phyloP scores from a whole-genome alignment of 2,797 vertebrate species.

The Remorina albescens region DNA sequence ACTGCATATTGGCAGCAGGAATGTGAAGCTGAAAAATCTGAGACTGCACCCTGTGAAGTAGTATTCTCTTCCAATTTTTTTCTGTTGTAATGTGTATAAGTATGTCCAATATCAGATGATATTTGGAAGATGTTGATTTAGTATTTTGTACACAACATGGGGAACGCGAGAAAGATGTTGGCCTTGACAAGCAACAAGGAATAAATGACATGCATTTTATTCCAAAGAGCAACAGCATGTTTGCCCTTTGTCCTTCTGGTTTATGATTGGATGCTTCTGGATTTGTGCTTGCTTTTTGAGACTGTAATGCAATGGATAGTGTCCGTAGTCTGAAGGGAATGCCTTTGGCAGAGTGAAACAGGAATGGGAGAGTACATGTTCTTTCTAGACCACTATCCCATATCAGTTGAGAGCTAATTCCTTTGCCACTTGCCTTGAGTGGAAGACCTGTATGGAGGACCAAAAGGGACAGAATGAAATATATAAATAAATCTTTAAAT shows the following conservation, averaged over 20 bases:
- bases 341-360: conserved; percentile 59
- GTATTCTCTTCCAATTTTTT: background rate
- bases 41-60: conserved; percentile 1
- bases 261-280: conserved; percentile 38
- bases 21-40: background rate
- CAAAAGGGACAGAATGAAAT: too few relatives aligned
- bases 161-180: conserved; percentile 3
- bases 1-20: background rate
- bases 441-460: conserved; percentile 41
- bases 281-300: conserved; percentile 42
- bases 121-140: conserved; percentile 8
- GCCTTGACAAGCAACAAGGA: conserved; percentile 12
- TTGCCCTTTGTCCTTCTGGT: conserved; percentile 40
- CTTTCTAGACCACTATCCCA: conserved; percentile 54
- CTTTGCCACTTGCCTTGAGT: conserved; percentile 42
- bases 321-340: conserved; percentile 55
- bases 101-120: conserved; percentile 2
- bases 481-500: too few relatives aligned
- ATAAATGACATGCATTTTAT: conserved; percentile 18
- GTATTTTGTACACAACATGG: background rate
- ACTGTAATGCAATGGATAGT: conserved; percentile 57
- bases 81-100: background rate
- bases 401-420: conserved; percentile 30
- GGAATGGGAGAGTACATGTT: conserved; percentile 34
- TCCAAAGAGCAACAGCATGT: conserved; percentile 24